Evolutionary conservation across 2,888 invertebrate species (phyloP).

Genomic region (Sinopyrophorus schimmeli): DNA sequence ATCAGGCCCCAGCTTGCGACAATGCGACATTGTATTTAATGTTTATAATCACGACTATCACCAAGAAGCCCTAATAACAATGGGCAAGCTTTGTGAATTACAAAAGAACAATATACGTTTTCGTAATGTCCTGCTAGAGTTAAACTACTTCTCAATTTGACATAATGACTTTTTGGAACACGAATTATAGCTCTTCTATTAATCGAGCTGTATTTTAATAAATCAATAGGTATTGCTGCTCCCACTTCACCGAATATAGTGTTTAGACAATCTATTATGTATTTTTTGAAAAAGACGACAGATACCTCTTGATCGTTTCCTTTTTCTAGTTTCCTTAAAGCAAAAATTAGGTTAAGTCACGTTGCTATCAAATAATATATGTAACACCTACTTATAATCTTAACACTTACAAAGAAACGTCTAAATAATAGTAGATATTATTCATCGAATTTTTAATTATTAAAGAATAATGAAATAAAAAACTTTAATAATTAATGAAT

Average conservation of each 20-base stretch:
- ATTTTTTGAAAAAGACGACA: conserved; percentile 61
- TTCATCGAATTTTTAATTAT: conserved; percentile 45
- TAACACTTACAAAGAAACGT: conserved; percentile 61
- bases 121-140: conserved; percentile 59
- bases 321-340: conserved; percentile 55
- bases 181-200: conserved; percentile 60
- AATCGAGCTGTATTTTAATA: conserved; percentile 60
- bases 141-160: conserved; percentile 62
- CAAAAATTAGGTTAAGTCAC: conserved; percentile 28
- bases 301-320: conserved; percentile 52
- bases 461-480: too few species aligned
- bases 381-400: too few species aligned
- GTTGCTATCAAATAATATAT: background rate
- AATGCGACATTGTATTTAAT: conserved; percentile 54
- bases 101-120: conserved; percentile 59
- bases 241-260: conserved; percentile 64
- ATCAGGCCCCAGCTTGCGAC: conserved; percentile 56
- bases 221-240: conserved; percentile 58
- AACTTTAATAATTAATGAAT: too few species aligned
- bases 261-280: conserved; percentile 59
- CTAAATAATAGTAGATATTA: conserved; percentile 58
- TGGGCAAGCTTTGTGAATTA: conserved; percentile 58
- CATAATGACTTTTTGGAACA: conserved; percentile 58
- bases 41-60: conserved; percentile 50
- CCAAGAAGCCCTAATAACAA: conserved; percentile 52